These are phyloP conservation scores for Sebastiscus tertius DNA, from an alignment of 2,797 vertebrate genomes.

Conservation along the genomic window DNA sequence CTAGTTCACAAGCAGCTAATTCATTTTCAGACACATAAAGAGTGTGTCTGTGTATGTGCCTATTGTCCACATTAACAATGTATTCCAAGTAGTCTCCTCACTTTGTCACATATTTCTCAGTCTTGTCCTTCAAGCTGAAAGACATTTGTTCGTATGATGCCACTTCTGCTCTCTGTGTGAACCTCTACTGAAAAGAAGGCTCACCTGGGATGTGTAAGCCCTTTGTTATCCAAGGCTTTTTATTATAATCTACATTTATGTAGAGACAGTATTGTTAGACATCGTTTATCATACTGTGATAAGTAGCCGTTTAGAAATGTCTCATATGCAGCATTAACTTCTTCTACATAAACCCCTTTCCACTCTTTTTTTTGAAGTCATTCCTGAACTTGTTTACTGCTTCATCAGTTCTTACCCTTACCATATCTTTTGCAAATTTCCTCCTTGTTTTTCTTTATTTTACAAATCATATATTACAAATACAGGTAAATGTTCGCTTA, in stretches of 20 bases:
- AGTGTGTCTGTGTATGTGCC: too few species aligned
- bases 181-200: too few species aligned
- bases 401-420: background rate
- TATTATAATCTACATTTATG: background rate
- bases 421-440: background rate
- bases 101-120: too few species aligned
- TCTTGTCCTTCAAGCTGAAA: too few species aligned
- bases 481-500: background rate
- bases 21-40: too few species aligned
- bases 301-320: background rate
- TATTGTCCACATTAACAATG: too few species aligned
- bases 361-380: background rate
- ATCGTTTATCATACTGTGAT: background rate
- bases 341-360: background rate
- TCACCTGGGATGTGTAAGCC: background rate
- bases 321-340: background rate
- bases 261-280: background rate
- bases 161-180: too few species aligned
- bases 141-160: too few species aligned
- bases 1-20: too few species aligned
- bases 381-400: background rate
- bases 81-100: too few species aligned
- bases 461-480: background rate
- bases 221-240: background rate
- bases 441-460: background rate